Base-by-base conservation (phyloP, 1,140 invertebrate species). In the Cydia fagiglandana region DNA sequence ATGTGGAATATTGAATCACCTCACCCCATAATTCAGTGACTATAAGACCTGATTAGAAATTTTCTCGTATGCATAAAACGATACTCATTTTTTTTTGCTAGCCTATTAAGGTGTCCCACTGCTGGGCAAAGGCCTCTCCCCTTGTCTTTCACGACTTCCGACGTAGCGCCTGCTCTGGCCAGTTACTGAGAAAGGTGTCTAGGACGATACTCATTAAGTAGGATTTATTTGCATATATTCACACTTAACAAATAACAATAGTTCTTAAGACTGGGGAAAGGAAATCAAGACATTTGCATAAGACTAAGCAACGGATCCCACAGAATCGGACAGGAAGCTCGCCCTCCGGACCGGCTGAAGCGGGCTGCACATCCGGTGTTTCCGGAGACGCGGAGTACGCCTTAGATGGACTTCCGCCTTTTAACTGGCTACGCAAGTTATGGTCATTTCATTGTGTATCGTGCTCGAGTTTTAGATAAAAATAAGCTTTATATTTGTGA, bases 321-420 rank as follows among this genome's bases (percentile, higher is more conserved):
- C 45, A 74, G 64, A 45, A 64, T 76, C 77, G 85, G 81, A 84
- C 85, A 81, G 88, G 86, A 90, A 88, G 64, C 79, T 83, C 78
- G 87, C 85, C 88, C 83, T 82, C 83, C 79, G 77, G 75, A 76
- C 80, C 83, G 84, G 83, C 80, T 41, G 66, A 70, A 86, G 86
- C 84, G 83, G 83, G 76, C 82, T 84, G 82, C 80, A 81, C 82
- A 78, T 91, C 90, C 88, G 88, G 84, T 61, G 64, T 70, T 45
- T 68, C 74, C 78, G 76, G 75, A 64, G 61, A 64, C 79, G 77
- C 80, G 50, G 38, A 79, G 79, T 76, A 77, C 77, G 78, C 77
- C 75, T 82, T 86, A 87, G 83, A 91, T 90, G 87, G 84, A 90
- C 87, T 90, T 92, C 90, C 90, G 90, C 83, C 82, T 87, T 87